Evolutionary conservation across 2,888 invertebrate species (phyloP).

Genomic region (Cheilosia pagana): DNA sequence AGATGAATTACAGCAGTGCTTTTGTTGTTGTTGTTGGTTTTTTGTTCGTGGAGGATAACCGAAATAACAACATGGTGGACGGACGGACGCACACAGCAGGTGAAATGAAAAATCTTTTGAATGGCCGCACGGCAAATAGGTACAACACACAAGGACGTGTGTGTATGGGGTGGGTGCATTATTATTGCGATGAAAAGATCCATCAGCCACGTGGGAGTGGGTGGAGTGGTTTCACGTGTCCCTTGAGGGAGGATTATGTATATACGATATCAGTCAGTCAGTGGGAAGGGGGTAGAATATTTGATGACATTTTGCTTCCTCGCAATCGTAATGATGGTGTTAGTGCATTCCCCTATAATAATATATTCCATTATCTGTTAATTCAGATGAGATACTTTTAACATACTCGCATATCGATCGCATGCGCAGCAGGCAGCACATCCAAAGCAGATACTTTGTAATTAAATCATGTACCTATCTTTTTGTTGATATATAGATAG

Average conservation of each 20-base stretch:
- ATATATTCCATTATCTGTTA: conserved; percentile 68
- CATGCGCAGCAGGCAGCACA: conserved; percentile 72
- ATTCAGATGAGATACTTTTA: conserved; percentile 65
- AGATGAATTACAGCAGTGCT: conserved; percentile 30
- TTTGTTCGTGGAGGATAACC: conserved; percentile 22
- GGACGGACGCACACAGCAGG: conserved; percentile 33
- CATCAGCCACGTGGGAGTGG: conserved; percentile 24
- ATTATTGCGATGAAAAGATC: conserved; percentile 67
- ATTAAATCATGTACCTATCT: conserved; percentile 71
- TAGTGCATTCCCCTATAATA: conserved; percentile 47
- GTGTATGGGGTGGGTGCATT: background rate
- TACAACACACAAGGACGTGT: conserved; percentile 57
- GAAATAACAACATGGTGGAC: conserved; percentile 45
- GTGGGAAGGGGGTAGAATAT: conserved; percentile 41
- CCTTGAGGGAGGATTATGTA: conserved; percentile 62
- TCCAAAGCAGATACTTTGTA: conserved; percentile 51
- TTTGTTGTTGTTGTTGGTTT: conserved; percentile 1
- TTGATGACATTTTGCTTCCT: conserved; percentile 65
- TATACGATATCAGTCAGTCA: too few relatives aligned
- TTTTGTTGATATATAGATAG: conserved; percentile 29
- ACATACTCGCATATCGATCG: conserved; percentile 24
- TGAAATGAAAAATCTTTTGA: conserved; percentile 66
- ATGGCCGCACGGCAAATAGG: conserved; percentile 38
- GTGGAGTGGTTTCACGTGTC: background rate
- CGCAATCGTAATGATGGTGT: conserved; percentile 51